Base-by-base conservation (phyloP, 2,888 invertebrate species). In the Acronicta alni region DNA sequence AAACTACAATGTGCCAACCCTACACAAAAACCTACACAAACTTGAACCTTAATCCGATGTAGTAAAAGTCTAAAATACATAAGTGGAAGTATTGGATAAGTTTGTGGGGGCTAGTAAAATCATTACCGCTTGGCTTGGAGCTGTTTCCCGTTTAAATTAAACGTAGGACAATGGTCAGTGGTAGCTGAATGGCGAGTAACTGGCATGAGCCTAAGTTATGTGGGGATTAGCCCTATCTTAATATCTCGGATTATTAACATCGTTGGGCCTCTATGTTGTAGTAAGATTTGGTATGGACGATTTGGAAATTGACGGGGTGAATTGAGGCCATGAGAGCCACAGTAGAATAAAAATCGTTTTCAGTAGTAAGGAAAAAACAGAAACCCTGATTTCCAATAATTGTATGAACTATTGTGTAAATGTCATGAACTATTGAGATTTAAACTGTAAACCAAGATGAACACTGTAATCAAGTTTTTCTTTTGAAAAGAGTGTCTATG, bases 211-310 rank as follows among this genome's bases (percentile, higher is more conserved):
- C 93, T 93, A 92, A 94, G 93, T 94, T 94, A 93, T 92, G 93
- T 86, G 86, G 75, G 91, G 93, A 93, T 94, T 94, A 94, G 90
- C 90, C 84, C 83, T 93, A 93, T 94, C 93, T 94, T 92, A 90
- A 92, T 94, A 92, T 90, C 89, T 85, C 79, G 78, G 75, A 72
- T 84, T 84, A 89, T 92, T 92, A 91, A 86, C 85, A 76, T 78
- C 81, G 85, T 64, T 52, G 66, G 75, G 79, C 77, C 38, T 48
- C 42, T 7, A n/a, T 69, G 77, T 76, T 72, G 79, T 66, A 72
- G 80, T 66, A 15, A 59, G 38, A 65, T 57, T 67, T 12, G 18
- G 38, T 41, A 38, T 6, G 42, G 57, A 15, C 52, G 20, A 42
- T 57, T 58, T 37, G 43, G 15, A 35, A 47, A 60, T 57, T 65